Evolutionary conservation across 2,113 vertebrate genomes (phyloP).

Genomic region (Platysteira castanea): DNA sequence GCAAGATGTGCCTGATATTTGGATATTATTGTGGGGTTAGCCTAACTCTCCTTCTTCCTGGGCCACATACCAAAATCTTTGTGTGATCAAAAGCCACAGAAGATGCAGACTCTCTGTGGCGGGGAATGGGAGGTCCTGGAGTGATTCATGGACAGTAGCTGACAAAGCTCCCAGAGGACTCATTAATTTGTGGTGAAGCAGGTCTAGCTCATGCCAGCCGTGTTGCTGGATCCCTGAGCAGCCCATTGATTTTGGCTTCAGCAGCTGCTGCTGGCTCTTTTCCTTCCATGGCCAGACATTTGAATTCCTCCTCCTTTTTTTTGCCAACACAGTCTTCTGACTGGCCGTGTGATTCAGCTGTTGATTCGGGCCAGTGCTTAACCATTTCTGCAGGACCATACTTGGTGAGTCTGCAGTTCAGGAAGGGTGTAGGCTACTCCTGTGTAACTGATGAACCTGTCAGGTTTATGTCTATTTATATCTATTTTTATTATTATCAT

Average conservation of each 20-base stretch:
- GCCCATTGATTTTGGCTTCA: not conserved
- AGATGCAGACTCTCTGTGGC: not conserved
- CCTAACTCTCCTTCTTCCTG: not conserved
- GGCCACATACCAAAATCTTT: not conserved
- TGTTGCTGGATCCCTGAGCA: not conserved
- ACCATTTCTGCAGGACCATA: not conserved
- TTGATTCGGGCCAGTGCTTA: not conserved
- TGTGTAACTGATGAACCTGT: not conserved
- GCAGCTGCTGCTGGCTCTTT: constrained; percentile 12
- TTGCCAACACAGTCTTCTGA: not conserved
- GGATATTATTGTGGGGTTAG: not conserved
- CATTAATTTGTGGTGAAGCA: not conserved
- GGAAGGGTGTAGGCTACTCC: not conserved
- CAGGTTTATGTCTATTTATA: not conserved
- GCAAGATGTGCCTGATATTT: not conserved
- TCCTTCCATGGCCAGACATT: not conserved
- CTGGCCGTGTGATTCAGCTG: not conserved
- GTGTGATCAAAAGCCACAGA: not conserved
- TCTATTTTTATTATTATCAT: not conserved
- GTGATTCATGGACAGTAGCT: constrained; percentile 3
- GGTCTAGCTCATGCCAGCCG: constrained; percentile 3
- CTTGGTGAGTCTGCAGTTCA: not conserved
- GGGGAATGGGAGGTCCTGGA: not conserved
- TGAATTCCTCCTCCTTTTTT: not conserved
- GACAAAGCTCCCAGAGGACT: not conserved